Conservation (phyloP, 2,113 vertebrate species). For the Gnathonemus longibarbis region DNA sequence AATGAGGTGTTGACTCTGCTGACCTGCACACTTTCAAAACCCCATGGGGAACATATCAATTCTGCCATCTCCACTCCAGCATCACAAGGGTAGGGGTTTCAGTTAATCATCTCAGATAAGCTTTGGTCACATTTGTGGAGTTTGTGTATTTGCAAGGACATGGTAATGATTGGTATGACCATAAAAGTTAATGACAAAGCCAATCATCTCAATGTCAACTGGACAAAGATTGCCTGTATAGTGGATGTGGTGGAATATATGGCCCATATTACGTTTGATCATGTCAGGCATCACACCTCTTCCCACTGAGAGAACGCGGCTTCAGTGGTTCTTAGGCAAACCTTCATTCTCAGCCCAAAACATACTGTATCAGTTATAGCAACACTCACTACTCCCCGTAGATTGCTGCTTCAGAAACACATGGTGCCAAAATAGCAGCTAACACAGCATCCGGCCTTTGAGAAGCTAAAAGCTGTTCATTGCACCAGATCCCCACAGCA, state of each 20-base stretch:
- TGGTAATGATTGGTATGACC: neutral
- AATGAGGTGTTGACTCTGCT: neutral
- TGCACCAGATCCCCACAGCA: neutral
- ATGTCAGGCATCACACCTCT: neutral
- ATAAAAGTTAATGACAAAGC: constrained; percentile 1
- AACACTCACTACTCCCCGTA: neutral
- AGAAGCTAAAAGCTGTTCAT: neutral
- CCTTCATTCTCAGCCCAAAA: neutral
- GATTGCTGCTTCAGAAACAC: neutral
- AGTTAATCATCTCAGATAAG: neutral
- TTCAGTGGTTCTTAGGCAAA: neutral
- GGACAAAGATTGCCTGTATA: neutral
- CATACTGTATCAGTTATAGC: neutral
- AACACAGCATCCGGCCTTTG: neutral
- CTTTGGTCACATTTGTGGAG: neutral
- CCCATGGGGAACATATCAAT: neutral
- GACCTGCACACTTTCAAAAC: neutral
- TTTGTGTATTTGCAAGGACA: neutral
- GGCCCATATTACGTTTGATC: neutral
- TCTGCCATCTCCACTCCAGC: neutral
- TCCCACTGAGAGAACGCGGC: neutral
- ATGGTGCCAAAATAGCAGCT: neutral
- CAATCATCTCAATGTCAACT: neutral
- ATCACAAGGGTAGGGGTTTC: neutral
- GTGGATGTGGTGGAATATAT: neutral